Evolutionary conservation across 2,888 invertebrate genomes (phyloP), one percentile per base, ranked within the genome.

Genomic region (Tortrix viridana): DNA sequence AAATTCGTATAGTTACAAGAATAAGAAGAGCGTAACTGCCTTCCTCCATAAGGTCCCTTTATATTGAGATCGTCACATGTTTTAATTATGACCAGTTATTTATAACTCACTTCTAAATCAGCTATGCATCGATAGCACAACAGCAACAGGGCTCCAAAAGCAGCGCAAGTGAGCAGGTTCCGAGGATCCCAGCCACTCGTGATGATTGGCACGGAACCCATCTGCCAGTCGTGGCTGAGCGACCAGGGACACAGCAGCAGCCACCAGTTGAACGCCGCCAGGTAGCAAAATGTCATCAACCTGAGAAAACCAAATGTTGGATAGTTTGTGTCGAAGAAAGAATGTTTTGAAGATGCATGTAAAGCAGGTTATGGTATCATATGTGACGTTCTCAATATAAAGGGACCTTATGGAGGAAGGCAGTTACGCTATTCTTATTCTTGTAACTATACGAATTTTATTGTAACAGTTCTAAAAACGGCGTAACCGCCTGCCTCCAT

Each of bases 141-240:
- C 18, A 95, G 80, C 49, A 95, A 74, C 49, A 94, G 89, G n/a
- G 95, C 92, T 6, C 94, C 93, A 70, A 96, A 94, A 67, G 96
- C 95, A 38, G 95, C 92, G 72, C 94, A 94, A 0, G 97, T 96
- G 63, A 95, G 93, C 58, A 96, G 80, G 84, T 97, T 97, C 72
- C 97, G 91, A 3, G 93, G 92, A 81, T 97, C 97, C 74, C 93
- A 93, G 16, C 95, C 83, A 46, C 94, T 94, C 47, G 95, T 94
- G 70, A 97, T 93, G 68, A 97, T 88, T n/a, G 96, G 96, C 68
- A 97, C 95, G 12, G 96, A 96, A 4, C 96, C 96, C 95, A 96
- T 95, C 87, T 97, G 96, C 97, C 97, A 97, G 83, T 97, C 97
- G 80, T 97, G 97, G 72, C 96, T 95, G 55, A 97, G 90, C 0